These are phyloP conservation scores for Florisuga fusca DNA, from an alignment of 2,797 vertebrate species.

Conservation along the genomic window DNA sequence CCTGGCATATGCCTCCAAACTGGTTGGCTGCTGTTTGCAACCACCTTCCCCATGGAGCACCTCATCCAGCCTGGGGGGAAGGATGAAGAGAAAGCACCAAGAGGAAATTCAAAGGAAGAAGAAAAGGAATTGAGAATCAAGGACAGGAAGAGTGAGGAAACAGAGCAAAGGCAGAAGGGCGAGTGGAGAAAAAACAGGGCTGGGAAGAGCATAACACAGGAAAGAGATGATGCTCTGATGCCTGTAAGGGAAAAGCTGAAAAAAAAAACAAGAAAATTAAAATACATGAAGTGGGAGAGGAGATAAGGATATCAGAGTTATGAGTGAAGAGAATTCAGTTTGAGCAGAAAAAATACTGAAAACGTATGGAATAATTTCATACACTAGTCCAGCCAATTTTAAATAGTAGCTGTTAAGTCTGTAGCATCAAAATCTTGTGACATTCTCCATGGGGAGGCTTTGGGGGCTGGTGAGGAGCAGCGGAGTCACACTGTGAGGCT, in stretches of 20 bases:
- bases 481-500: background rate
- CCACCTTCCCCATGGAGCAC: background rate
- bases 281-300: background rate
- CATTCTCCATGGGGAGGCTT: background rate
- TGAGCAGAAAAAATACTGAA: background rate
- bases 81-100: constrained; percentile 18
- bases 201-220: background rate
- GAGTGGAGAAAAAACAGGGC: background rate
- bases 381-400: background rate
- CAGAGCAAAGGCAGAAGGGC: background rate
- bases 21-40: background rate
- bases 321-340: background rate
- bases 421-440: background rate
- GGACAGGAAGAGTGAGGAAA: background rate
- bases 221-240: background rate
- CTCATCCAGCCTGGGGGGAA: background rate
- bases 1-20: background rate
- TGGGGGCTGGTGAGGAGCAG: background rate
- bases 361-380: background rate
- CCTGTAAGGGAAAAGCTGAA: background rate
- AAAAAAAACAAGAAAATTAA: background rate
- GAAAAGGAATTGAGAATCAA: background rate
- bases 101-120: background rate
- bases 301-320: background rate
- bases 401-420: background rate